Base-by-base conservation (phyloP, 2,797 vertebrate genomes). In the Poliocrania exsul region DNA sequence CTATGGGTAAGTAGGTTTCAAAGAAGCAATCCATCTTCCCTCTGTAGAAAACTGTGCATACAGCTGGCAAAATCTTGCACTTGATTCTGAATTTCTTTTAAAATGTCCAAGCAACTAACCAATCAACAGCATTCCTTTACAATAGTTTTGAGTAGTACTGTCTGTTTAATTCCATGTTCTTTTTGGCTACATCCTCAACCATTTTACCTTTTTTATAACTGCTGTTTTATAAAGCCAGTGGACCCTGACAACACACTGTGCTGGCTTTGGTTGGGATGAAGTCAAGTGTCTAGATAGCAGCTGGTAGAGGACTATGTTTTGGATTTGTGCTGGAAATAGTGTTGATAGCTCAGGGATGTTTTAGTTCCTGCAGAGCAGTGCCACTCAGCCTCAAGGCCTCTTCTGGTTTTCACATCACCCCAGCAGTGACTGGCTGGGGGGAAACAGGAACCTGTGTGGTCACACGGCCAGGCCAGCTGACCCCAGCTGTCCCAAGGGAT, bases 391-490 rank as follows among this genome's bases (percentile, higher is more conserved):
- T 24, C 66, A 79, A 89, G 44, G 66, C 16, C 20, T 57, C 16
- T 65, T 64, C 37, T 75, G 37, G 46, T 75, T 46, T 72, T 65
- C 71, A 51, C 10, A 5, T 3, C 15, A 10, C 3, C 3, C 10
- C 31, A 62, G 2, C 37, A 35, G 29, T 0, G 0, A 42, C 26
- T 2, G 50, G n/a, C 46, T 37, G 8, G 37, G 11, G 12, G 8
- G 17, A 21, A 17, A 61, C 35, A 42, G 29, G 20, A 42, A 69
- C 23, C 2, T 19, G 31, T 13, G 57, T 72, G 12, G 13, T 20
- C 37, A 49, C 42, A 79, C 6, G 75, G 58, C 18, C 31, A 24
- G 31, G 33, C 40, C 33, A 84, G 31, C 16, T 75, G 50, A 69
- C 9, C 5, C 17, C 29, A 88, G 1, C 1, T 24, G 19, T 28